Percentiles rank a stretch among this genome's conserved stretches.
phyloP scores from a whole-genome alignment of 1,140 invertebrate genomes.

The Antheraea mylitta region DNA sequence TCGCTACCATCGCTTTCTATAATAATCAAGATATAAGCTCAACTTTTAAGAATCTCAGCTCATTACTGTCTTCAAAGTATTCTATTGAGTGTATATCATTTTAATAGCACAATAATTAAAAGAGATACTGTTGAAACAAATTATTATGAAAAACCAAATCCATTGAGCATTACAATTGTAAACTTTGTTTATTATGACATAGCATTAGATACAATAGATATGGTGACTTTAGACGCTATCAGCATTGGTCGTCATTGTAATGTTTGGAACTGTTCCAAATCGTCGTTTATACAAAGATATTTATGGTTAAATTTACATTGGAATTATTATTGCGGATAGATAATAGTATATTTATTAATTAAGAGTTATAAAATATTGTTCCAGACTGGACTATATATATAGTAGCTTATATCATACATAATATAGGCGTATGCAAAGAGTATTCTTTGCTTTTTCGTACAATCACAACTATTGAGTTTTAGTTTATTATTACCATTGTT shows the following conservation, averaged over 20 bases:
- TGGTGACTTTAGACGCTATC: constrained; percentile 2
- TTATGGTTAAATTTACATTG: constrained; percentile 19
- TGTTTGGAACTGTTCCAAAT: constrained; percentile 22
- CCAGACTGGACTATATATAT: background rate
- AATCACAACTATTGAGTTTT: too few species aligned
- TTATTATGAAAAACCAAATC: background rate
- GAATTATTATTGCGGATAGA: constrained; percentile 11
- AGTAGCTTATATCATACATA: too few species aligned
- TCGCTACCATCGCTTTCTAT: too few species aligned
- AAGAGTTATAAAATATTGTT: background rate
- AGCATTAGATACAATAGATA: background rate
- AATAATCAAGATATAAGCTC: too few species aligned
- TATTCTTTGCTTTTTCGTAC: too few species aligned
- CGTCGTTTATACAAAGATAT: constrained; percentile 12
- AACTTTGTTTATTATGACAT: background rate
- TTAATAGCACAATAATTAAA: background rate
- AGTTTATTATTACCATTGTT: too few species aligned
- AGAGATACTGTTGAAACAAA: too few species aligned
- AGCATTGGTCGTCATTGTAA: background rate
- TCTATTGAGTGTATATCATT: too few species aligned
- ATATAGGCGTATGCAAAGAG: too few species aligned
- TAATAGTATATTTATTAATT: background rate
- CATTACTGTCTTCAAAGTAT: too few species aligned
- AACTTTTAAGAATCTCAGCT: too few species aligned
- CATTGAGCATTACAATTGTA: background rate